Conservation (phyloP, 2,113 vertebrate genomes). For the Uropsilus gracilis region DNA sequence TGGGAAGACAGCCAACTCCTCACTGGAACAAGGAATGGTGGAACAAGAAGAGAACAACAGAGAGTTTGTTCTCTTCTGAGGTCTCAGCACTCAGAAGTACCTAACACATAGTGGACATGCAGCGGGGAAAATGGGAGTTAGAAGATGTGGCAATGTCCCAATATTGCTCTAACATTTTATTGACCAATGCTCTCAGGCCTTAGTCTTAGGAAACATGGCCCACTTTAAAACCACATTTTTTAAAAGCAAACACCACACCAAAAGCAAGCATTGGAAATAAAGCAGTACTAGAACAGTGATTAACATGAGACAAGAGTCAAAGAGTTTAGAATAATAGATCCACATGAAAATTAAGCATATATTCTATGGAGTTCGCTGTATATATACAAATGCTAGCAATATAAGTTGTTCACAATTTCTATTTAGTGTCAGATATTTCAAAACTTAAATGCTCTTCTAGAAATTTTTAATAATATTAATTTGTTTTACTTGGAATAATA, state of each 20-base stretch:
- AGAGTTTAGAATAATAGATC: neutral
- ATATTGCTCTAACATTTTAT: neutral
- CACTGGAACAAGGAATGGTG: neutral
- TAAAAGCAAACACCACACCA: neutral
- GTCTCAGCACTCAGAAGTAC: neutral
- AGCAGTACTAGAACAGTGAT: neutral
- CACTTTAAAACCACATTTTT: neutral
- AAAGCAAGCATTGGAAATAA: neutral
- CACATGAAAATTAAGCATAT: neutral
- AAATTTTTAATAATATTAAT: neutral
- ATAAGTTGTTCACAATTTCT: neutral
- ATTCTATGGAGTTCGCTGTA: neutral
- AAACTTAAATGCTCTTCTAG: neutral
- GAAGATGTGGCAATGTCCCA: too few species aligned
- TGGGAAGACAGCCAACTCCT: neutral
- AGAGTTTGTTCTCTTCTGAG: neutral
- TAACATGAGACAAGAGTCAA: neutral
- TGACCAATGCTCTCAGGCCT: neutral
- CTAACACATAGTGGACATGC: accelerated
- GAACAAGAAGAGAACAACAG: too few species aligned
- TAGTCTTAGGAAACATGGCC: neutral
- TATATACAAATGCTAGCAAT: neutral
- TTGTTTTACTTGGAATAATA: neutral
- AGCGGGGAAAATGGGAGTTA: neutral
- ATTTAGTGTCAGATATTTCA: neutral